A percentile compares a stretch with the other conserved stretches of the same genome.
Conservation (phyloP, 2,888 invertebrate species). For the Cataglyphis rosenhaueri region DNA sequence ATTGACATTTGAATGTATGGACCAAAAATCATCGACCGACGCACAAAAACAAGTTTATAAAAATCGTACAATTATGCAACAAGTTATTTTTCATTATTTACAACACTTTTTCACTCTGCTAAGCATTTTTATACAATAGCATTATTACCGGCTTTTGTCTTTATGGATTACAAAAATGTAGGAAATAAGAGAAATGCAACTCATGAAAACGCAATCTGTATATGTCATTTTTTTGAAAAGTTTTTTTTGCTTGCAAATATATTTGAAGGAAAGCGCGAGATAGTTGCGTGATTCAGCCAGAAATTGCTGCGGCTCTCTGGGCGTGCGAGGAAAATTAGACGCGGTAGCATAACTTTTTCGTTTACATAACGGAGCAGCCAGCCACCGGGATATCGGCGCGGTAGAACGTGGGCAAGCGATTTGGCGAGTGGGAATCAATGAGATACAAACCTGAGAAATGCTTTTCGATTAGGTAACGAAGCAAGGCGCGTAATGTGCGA, state of each 20-base stretch:
- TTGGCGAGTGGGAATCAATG: slow-evolving; percentile 16
- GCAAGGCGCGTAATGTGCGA: slow-evolving; percentile 13
- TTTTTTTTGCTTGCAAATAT: background rate
- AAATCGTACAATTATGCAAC: background rate
- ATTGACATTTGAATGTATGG: background rate
- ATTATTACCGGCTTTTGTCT: background rate
- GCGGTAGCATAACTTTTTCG: slow-evolving; percentile 42
- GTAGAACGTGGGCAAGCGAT: slow-evolving; percentile 36
- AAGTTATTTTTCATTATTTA: background rate
- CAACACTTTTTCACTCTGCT: background rate
- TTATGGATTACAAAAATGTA: background rate
- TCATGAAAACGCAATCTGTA: background rate
- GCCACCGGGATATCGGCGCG: background rate
- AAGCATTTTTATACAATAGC: background rate
- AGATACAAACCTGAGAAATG: slow-evolving; percentile 12
- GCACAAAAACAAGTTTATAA: background rate
- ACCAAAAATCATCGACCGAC: background rate
- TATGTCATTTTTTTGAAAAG: background rate
- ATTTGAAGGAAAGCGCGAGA: slow-evolving; percentile 31
- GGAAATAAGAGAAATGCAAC: background rate
- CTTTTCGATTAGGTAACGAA: slow-evolving; percentile 30
- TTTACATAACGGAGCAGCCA: slow-evolving; percentile 36
- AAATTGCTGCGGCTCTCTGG: slow-evolving; percentile 19
- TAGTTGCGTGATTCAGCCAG: slow-evolving; percentile 21
- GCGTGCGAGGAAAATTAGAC: slow-evolving; percentile 28